Evolutionary conservation across 1,140 invertebrate species (phyloP).

Genomic region (Temnothorax curvispinosus): DNA sequence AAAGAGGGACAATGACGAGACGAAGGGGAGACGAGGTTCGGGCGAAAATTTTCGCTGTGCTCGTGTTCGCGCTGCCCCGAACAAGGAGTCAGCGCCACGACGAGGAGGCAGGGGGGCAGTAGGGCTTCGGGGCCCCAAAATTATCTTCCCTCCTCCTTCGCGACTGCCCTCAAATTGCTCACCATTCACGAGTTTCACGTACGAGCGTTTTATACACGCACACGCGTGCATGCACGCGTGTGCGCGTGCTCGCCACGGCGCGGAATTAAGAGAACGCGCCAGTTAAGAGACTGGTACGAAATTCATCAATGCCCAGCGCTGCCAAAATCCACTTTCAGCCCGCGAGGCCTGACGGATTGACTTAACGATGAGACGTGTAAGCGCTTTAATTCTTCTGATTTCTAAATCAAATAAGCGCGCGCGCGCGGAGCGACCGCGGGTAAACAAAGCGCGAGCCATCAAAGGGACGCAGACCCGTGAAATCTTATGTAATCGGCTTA

Average conservation of each 20-base stretch:
- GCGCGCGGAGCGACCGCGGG: neutral
- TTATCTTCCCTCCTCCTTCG: constrained; percentile 60
- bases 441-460: constrained; percentile 27
- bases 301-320: neutral
- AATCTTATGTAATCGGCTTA: constrained; percentile 59
- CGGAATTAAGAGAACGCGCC: constrained; percentile 34
- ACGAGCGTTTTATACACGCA: constrained; percentile 38
- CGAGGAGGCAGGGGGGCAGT: neutral
- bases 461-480: constrained; percentile 6
- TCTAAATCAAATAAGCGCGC: constrained; percentile 61
- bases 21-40: neutral
- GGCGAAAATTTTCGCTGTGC: constrained; percentile 36
- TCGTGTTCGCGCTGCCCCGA: constrained; percentile 38
- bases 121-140: constrained; percentile 58
- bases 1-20: too few relatives aligned
- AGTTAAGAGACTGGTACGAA: constrained; percentile 33
- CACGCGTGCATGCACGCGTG: neutral
- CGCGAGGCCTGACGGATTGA: neutral
- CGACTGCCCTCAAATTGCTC: constrained; percentile 64
- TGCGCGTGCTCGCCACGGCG: constrained; percentile 11
- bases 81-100: constrained; percentile 15
- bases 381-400: constrained; percentile 65
- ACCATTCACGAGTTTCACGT: constrained; percentile 64
- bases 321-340: neutral
- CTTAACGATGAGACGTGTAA: neutral